Evolutionary conservation across 2,797 vertebrate genomes (phyloP), one percentile per base, ranked within the genome.

Genomic region (Carcharodon carcharias): DNA sequence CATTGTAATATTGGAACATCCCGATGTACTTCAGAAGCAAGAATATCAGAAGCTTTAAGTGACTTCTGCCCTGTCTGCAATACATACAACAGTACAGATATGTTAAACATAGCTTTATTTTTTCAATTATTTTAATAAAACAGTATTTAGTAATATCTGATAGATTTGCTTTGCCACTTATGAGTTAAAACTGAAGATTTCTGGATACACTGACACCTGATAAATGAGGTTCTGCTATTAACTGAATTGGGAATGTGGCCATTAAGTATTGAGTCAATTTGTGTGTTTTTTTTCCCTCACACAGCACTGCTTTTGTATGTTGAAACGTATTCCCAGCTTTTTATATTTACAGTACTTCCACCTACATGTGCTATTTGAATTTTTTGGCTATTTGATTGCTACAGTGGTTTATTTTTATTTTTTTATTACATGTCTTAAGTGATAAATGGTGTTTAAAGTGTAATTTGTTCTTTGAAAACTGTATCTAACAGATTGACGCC

Each of bases 11-110:
- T 95, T 95, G 94, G 69, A 54, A 77, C 94, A 77, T 95, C 94
- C 94, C 69, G 56, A 77, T 95, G 67, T 95, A 95, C 69, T 95
- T 95, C 54, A 95, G 69, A 95, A 77, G 56, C 28, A 61, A 63
- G 35, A 77, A 71, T 77, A 95, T 95, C 97, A 99, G 99, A 99
- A 99, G 99, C 99, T 99, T 99, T 99, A 99, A 99, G 98, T 98
- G 98, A 99, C 99, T 99, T 99, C 98, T 99, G 99, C 99, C 99
- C 99, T 99, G 99, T 98, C 99, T 99, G 98, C 98, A 98, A 98
- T 99, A 99, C 98, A 98, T 97, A 97, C 98, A 97, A 97, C 97
- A 95, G 69, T 73, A 95, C 94, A 73, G 69, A 98, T 98, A 98
- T 97, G 98, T 98, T 98, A 98, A 97, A 97, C 98, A 98, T 98